Conservation (phyloP, 2,797 vertebrate species). For the Chaunax sp. region DNA sequence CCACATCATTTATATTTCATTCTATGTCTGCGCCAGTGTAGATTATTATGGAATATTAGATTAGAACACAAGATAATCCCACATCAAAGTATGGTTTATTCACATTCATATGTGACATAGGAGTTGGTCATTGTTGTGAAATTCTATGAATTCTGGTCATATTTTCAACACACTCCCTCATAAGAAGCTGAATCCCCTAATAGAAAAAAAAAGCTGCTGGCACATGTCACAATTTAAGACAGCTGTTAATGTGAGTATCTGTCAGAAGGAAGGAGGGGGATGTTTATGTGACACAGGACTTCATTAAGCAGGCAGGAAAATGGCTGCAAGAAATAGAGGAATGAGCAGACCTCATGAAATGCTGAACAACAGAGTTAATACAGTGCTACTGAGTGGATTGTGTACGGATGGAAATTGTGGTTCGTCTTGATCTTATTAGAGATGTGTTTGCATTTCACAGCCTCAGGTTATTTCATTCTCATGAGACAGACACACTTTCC, state of each 20-base stretch:
- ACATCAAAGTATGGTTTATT: too few relatives aligned
- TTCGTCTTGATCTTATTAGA: conserved; percentile 49
- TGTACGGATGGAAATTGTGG: conserved; percentile 17
- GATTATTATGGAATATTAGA: too few relatives aligned
- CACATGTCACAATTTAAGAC: conserved; percentile 22
- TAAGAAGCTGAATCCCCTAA: background rate
- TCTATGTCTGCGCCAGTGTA: too few relatives aligned
- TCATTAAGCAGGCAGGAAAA: conserved; percentile 39
- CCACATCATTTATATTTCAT: too few relatives aligned
- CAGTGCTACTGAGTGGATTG: conserved; percentile 25
- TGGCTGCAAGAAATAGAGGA: conserved; percentile 32
- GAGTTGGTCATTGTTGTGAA: background rate
- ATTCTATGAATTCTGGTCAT: background rate
- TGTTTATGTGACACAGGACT: conserved; percentile 30
- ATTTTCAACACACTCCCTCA: background rate
- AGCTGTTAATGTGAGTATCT: conserved; percentile 43
- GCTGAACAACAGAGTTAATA: conserved; percentile 29
- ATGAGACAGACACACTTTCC: conserved; percentile 9
- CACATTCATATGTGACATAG: too few relatives aligned
- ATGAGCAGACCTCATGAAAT: conserved; percentile 10
- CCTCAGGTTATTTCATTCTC: conserved; percentile 23
- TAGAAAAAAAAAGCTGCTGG: conserved; percentile 20
- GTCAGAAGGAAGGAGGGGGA: conserved; percentile 21
- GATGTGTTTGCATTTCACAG: conserved; percentile 35
- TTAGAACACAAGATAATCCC: too few relatives aligned